Evolutionary conservation across 1,140 invertebrate species (phyloP).

Genomic region (Cherax quadricarinatus): DNA sequence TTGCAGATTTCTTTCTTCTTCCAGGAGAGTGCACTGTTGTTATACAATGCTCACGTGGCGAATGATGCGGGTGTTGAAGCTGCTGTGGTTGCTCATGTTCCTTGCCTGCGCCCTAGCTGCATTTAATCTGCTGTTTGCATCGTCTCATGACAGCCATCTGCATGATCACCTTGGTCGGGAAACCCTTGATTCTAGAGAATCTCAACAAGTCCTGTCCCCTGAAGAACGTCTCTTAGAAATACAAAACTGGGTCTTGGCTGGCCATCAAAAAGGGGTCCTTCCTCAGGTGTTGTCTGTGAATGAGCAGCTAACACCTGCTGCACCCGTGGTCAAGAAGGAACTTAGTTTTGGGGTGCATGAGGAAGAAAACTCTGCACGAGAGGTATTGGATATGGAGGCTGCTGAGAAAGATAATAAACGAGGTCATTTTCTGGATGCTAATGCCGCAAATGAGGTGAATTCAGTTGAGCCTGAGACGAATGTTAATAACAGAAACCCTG

Average conservation of each 20-base stretch:
- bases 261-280: background rate
- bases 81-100: constrained; percentile 32
- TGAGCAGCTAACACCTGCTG: background rate
- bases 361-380: constrained; percentile 55
- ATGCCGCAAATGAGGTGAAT: constrained; percentile 58
- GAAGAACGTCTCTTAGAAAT: no score
- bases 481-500: background rate
- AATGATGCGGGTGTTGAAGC: background rate
- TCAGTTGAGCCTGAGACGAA: constrained; percentile 51
- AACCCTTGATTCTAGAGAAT: background rate
- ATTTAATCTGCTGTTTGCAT: constrained; percentile 9
- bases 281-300: background rate
- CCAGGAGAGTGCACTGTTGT: background rate
- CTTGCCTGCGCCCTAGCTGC: background rate
- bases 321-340: constrained; percentile 48
- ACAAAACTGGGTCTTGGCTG: background rate
- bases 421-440: constrained; percentile 10
- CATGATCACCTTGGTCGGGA: background rate
- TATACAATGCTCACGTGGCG: background rate
- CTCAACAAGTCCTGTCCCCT: background rate
- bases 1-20: background rate
- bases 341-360: constrained; percentile 54
- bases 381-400: constrained; percentile 49
- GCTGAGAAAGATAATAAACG: background rate
- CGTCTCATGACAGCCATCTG: no score